Evolutionary conservation across 2,888 invertebrate species (phyloP), one percentile per base, ranked within the genome.

Genomic region (Heteromurus nitidus): DNA sequence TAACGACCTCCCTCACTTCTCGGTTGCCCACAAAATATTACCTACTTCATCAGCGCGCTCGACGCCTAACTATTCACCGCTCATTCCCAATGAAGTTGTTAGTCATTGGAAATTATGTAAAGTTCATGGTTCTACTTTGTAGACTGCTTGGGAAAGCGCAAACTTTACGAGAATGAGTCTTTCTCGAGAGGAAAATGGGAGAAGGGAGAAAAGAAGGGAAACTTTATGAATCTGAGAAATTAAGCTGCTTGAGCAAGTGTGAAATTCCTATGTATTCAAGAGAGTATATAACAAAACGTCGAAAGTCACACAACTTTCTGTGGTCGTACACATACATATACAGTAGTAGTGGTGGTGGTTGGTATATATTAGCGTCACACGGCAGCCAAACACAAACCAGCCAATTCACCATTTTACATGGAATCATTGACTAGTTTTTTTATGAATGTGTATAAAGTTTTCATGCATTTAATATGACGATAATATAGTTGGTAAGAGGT

Each of bases 391-490:
- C 62, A 26, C 53, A 65, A 36, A 55, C 62, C 47, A 70, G 62
- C 58, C 70, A 64, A 70, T 79, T 79, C 77, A 26, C 50, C 55
- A 55, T 69, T 76, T 30, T n/a, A 58, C 53, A 60, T 30, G 77
- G 70, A 79, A 70, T 70, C 70, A 65, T 79, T 79, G 70, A 70
- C 77, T 79, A 53, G 70, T n/a, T n/a, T n/a, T n/a, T n/a, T n/a
- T n/a, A n/a, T n/a, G n/a, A n/a, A n/a, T n/a, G n/a, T n/a, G n/a
- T n/a, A n/a, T n/a, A n/a, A n/a, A n/a, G 70, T 64, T 76, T 67
- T 60, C 62, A 76, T 76, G 68, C 60, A 76, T 60, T 18, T 60
- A 26, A 60, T 9, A 28, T 55, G 22, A 55, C 16, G 28, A 53
- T 60, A 18, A 16, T 22, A 62, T 24, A 24, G 28, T 2, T 26